Evolutionary conservation across 2,113 vertebrate species (phyloP).

Genomic region (Ptilonorhynchus violaceus): DNA sequence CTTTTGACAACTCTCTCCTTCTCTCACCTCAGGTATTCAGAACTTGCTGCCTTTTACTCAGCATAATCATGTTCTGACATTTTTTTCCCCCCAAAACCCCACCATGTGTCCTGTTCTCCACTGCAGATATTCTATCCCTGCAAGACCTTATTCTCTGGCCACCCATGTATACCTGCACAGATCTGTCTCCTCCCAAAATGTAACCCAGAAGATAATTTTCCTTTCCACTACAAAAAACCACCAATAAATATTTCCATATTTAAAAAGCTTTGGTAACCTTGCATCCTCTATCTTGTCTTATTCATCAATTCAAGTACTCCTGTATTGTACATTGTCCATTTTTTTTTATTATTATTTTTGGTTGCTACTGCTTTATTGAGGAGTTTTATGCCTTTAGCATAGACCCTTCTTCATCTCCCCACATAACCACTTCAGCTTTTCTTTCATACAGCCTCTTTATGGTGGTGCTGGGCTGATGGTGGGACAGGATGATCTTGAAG

Average conservation of each 20-base stretch:
- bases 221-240: neutral
- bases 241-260: neutral
- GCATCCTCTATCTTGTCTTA: neutral
- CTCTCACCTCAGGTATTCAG: neutral
- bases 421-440: neutral
- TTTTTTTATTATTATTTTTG: no score
- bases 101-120: neutral
- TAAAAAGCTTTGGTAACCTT: neutral
- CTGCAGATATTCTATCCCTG: neutral
- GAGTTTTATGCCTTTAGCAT: neutral
- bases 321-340: accelerated
- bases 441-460: neutral
- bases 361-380: neutral
- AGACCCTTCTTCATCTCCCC: neutral
- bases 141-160: neutral
- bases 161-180: neutral
- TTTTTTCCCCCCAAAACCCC: neutral
- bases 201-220: neutral
- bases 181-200: neutral
- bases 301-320: neutral
- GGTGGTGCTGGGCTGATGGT: neutral
- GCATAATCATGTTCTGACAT: neutral
- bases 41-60: neutral
- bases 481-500: neutral
- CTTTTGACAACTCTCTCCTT: neutral